These are phyloP conservation scores for Sphinx pinastri DNA, from an alignment of 2,888 invertebrate species.

Conservation along the genomic window DNA sequence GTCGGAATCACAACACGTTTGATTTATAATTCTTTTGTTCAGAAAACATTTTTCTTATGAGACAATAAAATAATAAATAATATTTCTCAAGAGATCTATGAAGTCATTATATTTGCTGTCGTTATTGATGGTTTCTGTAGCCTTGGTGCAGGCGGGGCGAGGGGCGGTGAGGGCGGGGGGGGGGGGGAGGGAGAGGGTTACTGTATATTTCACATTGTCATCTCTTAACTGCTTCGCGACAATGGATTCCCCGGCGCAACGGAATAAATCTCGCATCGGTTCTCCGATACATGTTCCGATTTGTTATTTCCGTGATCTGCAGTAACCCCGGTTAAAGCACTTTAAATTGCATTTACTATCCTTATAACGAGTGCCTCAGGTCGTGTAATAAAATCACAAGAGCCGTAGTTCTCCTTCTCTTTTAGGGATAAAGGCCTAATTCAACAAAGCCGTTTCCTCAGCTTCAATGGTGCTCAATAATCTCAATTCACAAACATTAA, in stretches of 20 bases:
- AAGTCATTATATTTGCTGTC: conserved; percentile 8
- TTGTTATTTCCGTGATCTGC: conserved; percentile 24
- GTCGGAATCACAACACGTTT: background rate
- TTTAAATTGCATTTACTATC: too few relatives aligned
- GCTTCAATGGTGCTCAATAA: too few relatives aligned
- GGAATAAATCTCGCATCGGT: conserved; percentile 1
- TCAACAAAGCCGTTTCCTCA: too few relatives aligned
- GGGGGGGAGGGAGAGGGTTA: background rate
- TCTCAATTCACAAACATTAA: too few relatives aligned
- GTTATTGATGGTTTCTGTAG: conserved; percentile 9
- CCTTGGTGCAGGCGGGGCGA: conserved; percentile 2
- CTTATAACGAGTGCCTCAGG: too few relatives aligned
- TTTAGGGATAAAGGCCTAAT: too few relatives aligned
- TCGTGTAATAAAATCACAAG: too few relatives aligned
- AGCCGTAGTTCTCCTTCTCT: too few relatives aligned
- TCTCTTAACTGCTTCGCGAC: conserved; percentile 19
- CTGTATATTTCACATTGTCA: conserved; percentile 21
- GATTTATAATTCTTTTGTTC: conserved; percentile 20
- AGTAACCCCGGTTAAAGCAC: background rate
- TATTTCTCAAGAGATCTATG: conserved; percentile 15
- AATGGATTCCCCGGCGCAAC: conserved; percentile 40
- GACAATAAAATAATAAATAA: conserved; percentile 21
- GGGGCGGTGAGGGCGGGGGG: background rate
- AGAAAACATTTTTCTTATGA: conserved; percentile 13
- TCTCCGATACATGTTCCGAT: conserved; percentile 32